Evolutionary conservation across 2,888 invertebrate species (phyloP), one percentile per base, ranked within the genome.

Genomic region (Laothoe populi): DNA sequence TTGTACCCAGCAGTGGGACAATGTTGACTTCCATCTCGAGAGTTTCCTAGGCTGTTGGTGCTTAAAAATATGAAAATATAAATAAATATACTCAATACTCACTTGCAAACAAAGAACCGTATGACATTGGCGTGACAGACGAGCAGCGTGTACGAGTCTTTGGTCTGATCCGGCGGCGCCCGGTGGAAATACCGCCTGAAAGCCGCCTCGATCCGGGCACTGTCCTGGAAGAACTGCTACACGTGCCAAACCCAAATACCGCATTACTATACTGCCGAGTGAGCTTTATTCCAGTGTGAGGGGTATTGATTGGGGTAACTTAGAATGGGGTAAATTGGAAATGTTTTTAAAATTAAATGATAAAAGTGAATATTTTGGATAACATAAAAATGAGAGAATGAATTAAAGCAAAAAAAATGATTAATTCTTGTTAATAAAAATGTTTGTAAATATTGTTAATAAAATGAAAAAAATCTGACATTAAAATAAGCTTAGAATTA

Each of bases 71-170:
- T n/a, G n/a, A 4, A 26, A 4, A 4, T 26, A 26, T 4, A 4
- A 26, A 26, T 26, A 35, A 38, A 40, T 13, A 13, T n/a, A 13
- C 16, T 4, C 1, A 1, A 26, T 26, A 88, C 89, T 91, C 79
- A 96, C 96, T 96, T 95, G 94, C 98, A 98, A n/a, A 97, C 95
- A 81, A 97, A 97, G 88, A 98, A 99, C 49, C 99, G 94, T 77
- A 99, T 99, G 23, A 99, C 99, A 87, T 99, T 99, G 3, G 98
- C 99, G 86, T 99, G 99, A 73, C 99, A 99, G 1, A 99, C 98
- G 61, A 99, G 91, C 46, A 99, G 83, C 40, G 99, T 98, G 83
- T 97, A 98, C 0, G 96, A 95, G 83, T 99, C 98, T 48, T 95
- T 92, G 1, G 94, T 93, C 86, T 99, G 98, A 0, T 94, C 92